Percentiles rank a stretch among this genome's conserved stretches.
These are phyloP conservation scores for Siderastrea siderea DNA, from an alignment of 92 coral and sea anemone species.

Conservation along the genomic window DNA sequence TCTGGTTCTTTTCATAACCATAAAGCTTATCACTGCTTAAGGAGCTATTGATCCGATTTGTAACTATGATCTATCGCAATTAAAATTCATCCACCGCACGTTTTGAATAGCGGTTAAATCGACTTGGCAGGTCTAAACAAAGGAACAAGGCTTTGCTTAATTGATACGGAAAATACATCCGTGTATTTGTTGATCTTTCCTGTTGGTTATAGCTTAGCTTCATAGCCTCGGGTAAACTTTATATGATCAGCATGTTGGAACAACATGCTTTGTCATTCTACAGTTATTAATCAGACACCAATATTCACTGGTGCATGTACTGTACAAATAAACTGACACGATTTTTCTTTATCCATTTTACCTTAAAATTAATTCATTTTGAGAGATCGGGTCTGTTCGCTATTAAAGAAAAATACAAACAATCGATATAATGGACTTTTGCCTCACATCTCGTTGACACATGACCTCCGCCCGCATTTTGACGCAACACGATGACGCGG, in stretches of 20 bases:
- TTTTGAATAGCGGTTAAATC: conserved; percentile 25
- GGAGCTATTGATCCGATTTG: neutral
- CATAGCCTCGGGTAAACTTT: conserved; percentile 17
- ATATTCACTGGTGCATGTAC: too few species aligned
- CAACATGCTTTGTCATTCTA: neutral
- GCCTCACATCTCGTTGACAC: neutral
- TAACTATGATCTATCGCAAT: neutral
- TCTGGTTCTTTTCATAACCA: neutral
- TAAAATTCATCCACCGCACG: conserved; percentile 25
- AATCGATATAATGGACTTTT: neutral
- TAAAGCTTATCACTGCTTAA: neutral
- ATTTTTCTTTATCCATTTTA: neutral
- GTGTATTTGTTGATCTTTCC: conserved; percentile 39
- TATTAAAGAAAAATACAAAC: neutral
- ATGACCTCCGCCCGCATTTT: neutral
- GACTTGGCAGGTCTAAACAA: conserved; percentile 46
- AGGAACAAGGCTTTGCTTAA: conserved; percentile 44
- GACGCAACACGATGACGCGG: conserved; percentile 37
- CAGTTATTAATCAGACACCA: neutral
- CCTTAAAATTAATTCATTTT: neutral
- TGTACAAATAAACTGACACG: neutral
- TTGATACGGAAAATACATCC: conserved; percentile 30
- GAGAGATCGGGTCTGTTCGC: neutral
- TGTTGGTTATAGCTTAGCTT: conserved; percentile 27
- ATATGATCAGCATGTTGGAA: neutral